Evolutionary conservation across 2,797 vertebrate species (phyloP).

Genomic region (Meda fulgida): DNA sequence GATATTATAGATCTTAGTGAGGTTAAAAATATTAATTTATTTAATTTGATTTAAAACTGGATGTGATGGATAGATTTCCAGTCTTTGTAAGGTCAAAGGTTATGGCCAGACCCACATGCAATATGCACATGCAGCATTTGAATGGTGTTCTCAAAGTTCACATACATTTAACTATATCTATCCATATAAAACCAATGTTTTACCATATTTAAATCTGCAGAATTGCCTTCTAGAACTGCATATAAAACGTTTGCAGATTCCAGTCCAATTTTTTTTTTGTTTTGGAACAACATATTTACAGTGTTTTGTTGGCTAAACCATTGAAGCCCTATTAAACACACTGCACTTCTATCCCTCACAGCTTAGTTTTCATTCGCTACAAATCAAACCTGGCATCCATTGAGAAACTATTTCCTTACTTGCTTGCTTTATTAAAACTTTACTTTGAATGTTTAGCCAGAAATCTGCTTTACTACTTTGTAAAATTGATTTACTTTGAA

Average conservation of each 20-base stretch:
- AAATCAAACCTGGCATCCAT: neutral
- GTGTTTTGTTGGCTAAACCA: neutral
- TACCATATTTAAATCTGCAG: neutral
- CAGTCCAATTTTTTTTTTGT: neutral
- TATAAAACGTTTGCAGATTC: neutral
- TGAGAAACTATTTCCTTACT: neutral
- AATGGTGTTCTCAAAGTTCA: neutral
- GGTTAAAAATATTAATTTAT: neutral
- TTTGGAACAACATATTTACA: neutral
- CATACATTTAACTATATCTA: neutral
- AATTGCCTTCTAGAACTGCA: neutral
- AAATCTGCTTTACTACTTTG: neutral
- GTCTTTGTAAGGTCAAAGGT: neutral
- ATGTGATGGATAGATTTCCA: neutral
- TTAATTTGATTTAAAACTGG: neutral
- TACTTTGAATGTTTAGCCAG: neutral
- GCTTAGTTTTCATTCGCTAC: neutral
- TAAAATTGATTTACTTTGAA: neutral
- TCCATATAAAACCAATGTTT: neutral
- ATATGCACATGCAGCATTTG: neutral
- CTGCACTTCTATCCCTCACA: neutral
- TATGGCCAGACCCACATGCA: neutral
- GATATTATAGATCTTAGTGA: neutral
- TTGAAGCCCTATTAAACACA: neutral
- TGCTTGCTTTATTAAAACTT: conserved; percentile 11